phyloP scores from a whole-genome alignment of 2,113 vertebrate genomes.

The Taxidea taxus region DNA sequence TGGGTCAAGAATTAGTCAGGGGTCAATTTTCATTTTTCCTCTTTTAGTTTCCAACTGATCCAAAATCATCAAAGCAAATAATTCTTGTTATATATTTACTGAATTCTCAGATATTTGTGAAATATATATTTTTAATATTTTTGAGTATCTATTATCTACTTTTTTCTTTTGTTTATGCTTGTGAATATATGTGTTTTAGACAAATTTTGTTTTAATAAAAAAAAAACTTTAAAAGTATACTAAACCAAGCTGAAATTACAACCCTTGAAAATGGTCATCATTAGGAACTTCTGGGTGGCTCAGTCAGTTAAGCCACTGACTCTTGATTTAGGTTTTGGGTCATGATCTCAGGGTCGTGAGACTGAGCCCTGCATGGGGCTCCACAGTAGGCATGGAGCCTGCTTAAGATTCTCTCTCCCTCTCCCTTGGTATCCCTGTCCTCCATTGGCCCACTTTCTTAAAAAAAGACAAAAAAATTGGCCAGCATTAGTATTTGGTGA shows the following conservation, averaged over 20 bases:
- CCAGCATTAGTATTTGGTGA: background rate
- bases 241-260: background rate
- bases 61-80: background rate
- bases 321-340: background rate
- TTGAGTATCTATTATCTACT: background rate
- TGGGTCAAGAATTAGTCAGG: background rate
- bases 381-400: background rate
- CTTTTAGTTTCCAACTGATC: background rate
- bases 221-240: background rate
- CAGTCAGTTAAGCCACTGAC: background rate
- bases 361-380: background rate
- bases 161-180: background rate
- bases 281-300: background rate
- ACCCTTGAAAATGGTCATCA: background rate
- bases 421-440: background rate
- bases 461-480: background rate
- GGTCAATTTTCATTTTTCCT: background rate
- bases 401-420: background rate
- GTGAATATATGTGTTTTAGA: background rate
- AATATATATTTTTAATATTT: background rate
- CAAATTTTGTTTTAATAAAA: background rate
- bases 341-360: background rate
- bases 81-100: background rate
- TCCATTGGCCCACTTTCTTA: background rate
- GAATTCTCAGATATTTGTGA: background rate